phyloP scores from a whole-genome alignment of 2,888 invertebrate genomes.

The Melikaiella ostensackeni region DNA sequence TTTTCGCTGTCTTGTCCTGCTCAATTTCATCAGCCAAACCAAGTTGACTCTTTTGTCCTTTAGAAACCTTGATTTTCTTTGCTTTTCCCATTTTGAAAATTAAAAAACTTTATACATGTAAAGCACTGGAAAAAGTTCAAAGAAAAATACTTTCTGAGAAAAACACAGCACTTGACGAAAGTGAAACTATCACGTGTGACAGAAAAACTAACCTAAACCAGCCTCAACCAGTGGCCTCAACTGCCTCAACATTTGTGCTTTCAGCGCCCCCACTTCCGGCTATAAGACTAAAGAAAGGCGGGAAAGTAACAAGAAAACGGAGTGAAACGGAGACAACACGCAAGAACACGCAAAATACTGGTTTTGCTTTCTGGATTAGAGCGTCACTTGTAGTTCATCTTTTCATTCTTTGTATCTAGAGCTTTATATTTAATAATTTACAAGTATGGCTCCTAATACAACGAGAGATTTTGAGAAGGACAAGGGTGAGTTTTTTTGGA shows the following conservation, averaged over 20 bases:
- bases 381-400: not conserved
- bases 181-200: not conserved
- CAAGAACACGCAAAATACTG: not conserved
- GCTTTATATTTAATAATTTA: constrained; percentile 23
- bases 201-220: not conserved
- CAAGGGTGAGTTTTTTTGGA: constrained; percentile 60
- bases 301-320: not conserved
- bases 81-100: constrained; percentile 85
- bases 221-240: too few relatives aligned
- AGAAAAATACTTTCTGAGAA: too few relatives aligned
- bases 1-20: constrained; percentile 81
- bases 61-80: constrained; percentile 84
- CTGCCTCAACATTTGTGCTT: not conserved
- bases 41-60: constrained; percentile 76
- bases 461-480: constrained; percentile 70
- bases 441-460: constrained; percentile 65
- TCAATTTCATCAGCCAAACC: constrained; percentile 88
- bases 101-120: constrained; percentile 8
- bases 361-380: not conserved
- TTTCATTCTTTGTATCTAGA: not conserved
- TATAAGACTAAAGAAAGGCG: not conserved
- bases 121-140: too few relatives aligned
- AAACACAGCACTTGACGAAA: too few relatives aligned
- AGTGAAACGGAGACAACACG: not conserved
- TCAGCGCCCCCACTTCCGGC: not conserved